Evolutionary conservation across 2,888 invertebrate species (phyloP).

Genomic region (Trimorus sp.): DNA sequence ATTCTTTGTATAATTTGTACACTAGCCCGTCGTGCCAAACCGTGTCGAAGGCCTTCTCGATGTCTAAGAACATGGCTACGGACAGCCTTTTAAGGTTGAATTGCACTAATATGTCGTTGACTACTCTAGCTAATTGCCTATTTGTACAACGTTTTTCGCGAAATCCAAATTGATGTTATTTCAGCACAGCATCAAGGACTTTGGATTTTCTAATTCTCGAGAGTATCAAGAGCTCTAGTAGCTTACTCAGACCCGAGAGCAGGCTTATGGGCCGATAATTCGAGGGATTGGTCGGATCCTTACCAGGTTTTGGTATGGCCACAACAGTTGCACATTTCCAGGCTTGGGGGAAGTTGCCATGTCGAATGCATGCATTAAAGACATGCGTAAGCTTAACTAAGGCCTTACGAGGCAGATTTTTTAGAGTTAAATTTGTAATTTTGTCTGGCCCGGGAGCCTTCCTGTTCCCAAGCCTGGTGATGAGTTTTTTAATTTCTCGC

Average conservation of each 20-base stretch:
- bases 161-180: not conserved
- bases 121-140: not conserved
- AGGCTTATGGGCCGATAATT: not conserved
- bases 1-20: not conserved
- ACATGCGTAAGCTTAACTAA: no score
- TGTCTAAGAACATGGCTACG: not conserved
- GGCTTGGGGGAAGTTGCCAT: not conserved
- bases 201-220: not conserved
- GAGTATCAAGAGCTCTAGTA: not conserved
- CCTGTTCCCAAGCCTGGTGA: no score
- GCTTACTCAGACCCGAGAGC: not conserved
- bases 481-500: no score
- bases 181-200: not conserved
- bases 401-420: no score
- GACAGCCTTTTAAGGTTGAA: not conserved
- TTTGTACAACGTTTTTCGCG: not conserved
- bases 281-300: not conserved
- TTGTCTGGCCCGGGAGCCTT: no score
- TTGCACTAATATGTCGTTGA: not conserved
- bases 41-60: slow-evolving; percentile 30
- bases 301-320: not conserved
- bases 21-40: slow-evolving; percentile 51
- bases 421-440: no score
- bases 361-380: not conserved
- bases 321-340: not conserved